phyloP scores from a whole-genome alignment of 1,140 invertebrate species.

The Achatina immaculata region DNA sequence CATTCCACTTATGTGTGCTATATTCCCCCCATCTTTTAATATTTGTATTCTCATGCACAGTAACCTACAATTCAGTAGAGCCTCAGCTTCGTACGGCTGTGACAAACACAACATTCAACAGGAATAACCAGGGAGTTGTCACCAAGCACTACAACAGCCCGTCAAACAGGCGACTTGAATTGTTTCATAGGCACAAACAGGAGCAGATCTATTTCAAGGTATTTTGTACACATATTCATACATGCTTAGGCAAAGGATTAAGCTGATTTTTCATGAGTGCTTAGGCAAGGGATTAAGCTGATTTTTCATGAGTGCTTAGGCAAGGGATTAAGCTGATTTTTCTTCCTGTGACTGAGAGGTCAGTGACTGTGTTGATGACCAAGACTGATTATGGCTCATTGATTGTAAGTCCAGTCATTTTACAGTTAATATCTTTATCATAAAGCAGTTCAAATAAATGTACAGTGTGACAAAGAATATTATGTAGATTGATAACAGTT shows the following conservation, averaged over 20 bases:
- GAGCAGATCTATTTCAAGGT: constrained; percentile 59
- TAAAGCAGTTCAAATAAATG: too few relatives aligned
- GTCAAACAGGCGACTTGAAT: constrained; percentile 65
- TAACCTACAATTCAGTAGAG: background rate
- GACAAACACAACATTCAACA: constrained; percentile 75
- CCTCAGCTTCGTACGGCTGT: constrained; percentile 52
- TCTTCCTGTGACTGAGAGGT: too few relatives aligned
- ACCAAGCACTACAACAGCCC: constrained; percentile 87
- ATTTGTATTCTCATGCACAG: background rate
- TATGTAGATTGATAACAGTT: background rate
- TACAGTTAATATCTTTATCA: too few relatives aligned
- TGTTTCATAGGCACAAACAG: constrained; percentile 62
- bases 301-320: background rate
- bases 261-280: background rate
- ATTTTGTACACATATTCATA: background rate
- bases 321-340: background rate
- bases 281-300: background rate
- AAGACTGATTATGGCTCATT: too few relatives aligned
- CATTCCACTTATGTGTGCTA: too few relatives aligned
- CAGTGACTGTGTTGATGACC: too few relatives aligned
- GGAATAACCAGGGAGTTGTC: constrained; percentile 85
- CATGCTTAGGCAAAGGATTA: background rate
- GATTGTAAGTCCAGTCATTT: too few relatives aligned
- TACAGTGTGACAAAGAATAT: too few relatives aligned
- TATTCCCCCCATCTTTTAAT: too few relatives aligned